A percentile compares a stretch with the other conserved stretches of the same genome.
Conservation (phyloP, 2,113 vertebrate genomes). For the Passer montanus region DNA sequence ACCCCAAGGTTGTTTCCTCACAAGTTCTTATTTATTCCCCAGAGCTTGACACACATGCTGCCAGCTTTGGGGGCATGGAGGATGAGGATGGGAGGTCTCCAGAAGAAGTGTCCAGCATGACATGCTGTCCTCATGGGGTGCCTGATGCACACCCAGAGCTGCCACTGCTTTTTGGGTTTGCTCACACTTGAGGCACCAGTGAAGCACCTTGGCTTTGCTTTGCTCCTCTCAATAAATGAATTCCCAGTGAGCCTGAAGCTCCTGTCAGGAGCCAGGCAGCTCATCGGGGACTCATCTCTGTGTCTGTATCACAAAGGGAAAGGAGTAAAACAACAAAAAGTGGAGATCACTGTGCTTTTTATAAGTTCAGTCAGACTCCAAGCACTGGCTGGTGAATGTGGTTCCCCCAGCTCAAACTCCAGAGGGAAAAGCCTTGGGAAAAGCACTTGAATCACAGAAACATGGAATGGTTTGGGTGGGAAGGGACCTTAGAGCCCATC, state of each 20-base stretch:
- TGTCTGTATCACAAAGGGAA: not conserved
- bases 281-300: not conserved
- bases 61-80: not conserved
- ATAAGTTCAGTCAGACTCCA: not conserved
- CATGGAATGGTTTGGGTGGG: not conserved
- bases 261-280: not conserved
- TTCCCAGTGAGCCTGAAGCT: not conserved
- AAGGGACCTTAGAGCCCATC: rapidly evolving
- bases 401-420: not conserved
- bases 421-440: not conserved
- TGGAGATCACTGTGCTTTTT: not conserved
- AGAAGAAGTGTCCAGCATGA: not conserved
- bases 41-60: not conserved
- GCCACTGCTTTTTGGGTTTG: not conserved
- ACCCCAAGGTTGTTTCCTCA: constrained; percentile 26
- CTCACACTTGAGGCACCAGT: not conserved
- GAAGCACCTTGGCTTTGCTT: not conserved
- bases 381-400: rapidly evolving
- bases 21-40: constrained; percentile 4
- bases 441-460: not conserved
- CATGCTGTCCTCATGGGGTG: rapidly evolving
- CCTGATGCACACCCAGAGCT: not conserved
- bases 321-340: not conserved
- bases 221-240: not conserved
- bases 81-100: not conserved